Base-by-base conservation (phyloP, 2,888 invertebrate species). In the Eucera pruinosa region DNA sequence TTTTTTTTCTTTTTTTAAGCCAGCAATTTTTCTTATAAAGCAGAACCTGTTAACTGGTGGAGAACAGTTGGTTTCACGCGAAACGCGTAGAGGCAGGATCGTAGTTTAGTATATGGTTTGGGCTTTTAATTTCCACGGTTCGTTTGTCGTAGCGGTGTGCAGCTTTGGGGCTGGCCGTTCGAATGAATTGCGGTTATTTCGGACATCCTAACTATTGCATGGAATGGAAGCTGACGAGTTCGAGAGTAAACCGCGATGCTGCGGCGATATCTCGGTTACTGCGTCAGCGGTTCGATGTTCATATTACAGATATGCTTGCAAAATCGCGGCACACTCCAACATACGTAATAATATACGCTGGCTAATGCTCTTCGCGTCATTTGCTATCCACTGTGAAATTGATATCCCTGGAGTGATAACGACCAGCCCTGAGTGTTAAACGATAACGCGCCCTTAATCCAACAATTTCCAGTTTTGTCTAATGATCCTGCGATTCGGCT, bases 261-360 rank as follows among this genome's bases (percentile, higher is more conserved):
- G 74, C 57, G 74, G 74, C 58, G 74, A 74, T 74, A 75, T 75
- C 74, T 64, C 74, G 74, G 75, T 75, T 74, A 73, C 74, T 39
- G 50, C 65, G 43, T 74, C 74, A 75, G 65, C 57, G 52, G 15
- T 52, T 58, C 64, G 74, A 50, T 74, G 74, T 75, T 75, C 74
- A 75, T 74, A 75, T 73, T 62, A 72, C 48, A 36, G 73, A 25
- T 52, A 58, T 36, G 23, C 57, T 47, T 5, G 64, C 36, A 45
- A 73, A 74, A 74, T 64, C 74, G 39, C 7, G 41, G 18, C 20
- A 9, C 47, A 36, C 65, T n/a, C 3, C 36, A 47, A 33, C 52
- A 43, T 30, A 30, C 57, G 50, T 57, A 75, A 75, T 65, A 74
- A 73, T 64, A 64, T 48, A 54, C 45, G 41, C 25, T 25, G 33